Conservation (phyloP, 2,888 invertebrate genomes). For the Diplazon laetatorius region DNA sequence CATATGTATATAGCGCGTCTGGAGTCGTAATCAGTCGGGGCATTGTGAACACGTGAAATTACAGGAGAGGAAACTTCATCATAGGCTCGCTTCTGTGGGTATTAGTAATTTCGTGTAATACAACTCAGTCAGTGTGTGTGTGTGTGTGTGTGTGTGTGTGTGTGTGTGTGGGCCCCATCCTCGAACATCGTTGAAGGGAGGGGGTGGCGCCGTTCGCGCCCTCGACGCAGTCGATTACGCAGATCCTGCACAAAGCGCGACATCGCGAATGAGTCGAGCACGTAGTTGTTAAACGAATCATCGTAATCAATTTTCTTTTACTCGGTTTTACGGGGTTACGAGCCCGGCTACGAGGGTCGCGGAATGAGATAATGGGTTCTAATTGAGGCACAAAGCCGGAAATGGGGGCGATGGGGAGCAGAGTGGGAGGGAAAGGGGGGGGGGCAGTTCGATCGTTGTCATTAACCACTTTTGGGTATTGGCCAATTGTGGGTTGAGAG, state of each 20-base stretch:
- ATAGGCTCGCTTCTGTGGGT: constrained; percentile 42
- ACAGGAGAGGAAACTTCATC: constrained; percentile 69
- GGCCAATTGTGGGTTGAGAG: background rate
- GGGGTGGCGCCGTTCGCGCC: constrained; percentile 11
- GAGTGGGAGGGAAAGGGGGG: too few species aligned
- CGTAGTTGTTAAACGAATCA: constrained; percentile 58
- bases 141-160: too few species aligned
- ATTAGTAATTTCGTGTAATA: constrained; percentile 47
- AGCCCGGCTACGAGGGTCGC: constrained; percentile 2
- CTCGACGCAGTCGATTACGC: constrained; percentile 36
- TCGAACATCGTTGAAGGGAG: too few species aligned
- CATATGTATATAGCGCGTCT: constrained; percentile 11
- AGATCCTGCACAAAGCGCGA: constrained; percentile 31
- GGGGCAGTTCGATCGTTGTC: constrained; percentile 41
- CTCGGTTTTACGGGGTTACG: constrained; percentile 36
- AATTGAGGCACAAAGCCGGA: constrained; percentile 35
- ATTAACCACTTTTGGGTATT: constrained; percentile 36
- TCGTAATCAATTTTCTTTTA: constrained; percentile 61
- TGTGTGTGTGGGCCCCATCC: too few species aligned
- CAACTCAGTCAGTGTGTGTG: constrained; percentile 27
- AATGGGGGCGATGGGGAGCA: constrained; percentile 42
- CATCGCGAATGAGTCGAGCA: constrained; percentile 27
- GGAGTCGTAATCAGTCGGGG: constrained; percentile 75
- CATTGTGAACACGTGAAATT: constrained; percentile 77
- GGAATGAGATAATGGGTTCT: constrained; percentile 49